Evolutionary conservation across 2,797 vertebrate genomes (phyloP).

Genomic region (Acrossocheilus wenchowensis): DNA sequence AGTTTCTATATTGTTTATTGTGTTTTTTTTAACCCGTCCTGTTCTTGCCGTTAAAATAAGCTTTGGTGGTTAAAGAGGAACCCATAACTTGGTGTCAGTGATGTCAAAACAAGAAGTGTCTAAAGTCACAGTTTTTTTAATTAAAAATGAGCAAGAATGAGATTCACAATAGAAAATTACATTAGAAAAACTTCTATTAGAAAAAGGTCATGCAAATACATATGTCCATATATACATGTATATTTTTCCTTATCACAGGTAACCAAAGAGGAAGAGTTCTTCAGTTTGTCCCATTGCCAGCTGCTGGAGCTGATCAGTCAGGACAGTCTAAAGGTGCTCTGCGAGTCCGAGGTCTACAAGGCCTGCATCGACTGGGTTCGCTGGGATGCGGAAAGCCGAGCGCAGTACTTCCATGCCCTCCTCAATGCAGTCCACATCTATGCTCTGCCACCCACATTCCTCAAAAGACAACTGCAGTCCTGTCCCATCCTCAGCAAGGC

Average conservation of each 20-base stretch:
- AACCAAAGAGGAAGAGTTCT: slow-evolving; percentile 86
- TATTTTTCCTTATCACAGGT: slow-evolving; percentile 69
- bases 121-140: not conserved
- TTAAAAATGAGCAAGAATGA: not conserved
- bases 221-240: not conserved
- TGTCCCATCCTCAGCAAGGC: slow-evolving; percentile 87
- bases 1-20: not conserved
- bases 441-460: slow-evolving; percentile 83
- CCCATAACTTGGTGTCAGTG: not conserved
- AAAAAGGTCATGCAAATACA: not conserved
- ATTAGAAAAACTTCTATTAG: too few species aligned
- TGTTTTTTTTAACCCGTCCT: not conserved
- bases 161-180: not conserved
- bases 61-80: not conserved
- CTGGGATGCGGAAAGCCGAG: slow-evolving; percentile 79
- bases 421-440: slow-evolving; percentile 85
- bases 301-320: slow-evolving; percentile 85
- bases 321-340: slow-evolving; percentile 86
- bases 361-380: slow-evolving; percentile 86
- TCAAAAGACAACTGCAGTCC: slow-evolving; percentile 82
- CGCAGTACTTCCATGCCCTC: slow-evolving; percentile 84
- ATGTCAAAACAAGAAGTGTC: not conserved
- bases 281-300: slow-evolving; percentile 85
- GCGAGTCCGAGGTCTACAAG: slow-evolving; percentile 86
- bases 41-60: not conserved